Base-by-base conservation (phyloP, 2,797 vertebrate genomes). In the Salmo trutta region DNA sequence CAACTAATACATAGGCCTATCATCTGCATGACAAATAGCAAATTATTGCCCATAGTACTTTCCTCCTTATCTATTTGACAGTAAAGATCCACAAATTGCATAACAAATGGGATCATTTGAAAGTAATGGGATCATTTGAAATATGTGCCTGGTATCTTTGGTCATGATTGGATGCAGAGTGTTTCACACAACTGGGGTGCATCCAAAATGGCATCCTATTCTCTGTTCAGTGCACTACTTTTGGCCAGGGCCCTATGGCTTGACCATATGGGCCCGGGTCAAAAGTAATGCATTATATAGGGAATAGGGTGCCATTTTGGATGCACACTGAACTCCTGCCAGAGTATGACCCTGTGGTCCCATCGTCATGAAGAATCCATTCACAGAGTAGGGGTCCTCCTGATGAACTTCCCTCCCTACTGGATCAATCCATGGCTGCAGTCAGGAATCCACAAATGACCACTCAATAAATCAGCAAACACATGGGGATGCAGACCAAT, bases 371-470 rank as follows among this genome's bases (percentile, higher is more conserved):
- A 71, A 77, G 21, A 85, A 87, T 87, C 82, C 72, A 82, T 85
- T 80, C 51, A 77, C 21, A 77, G 79, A 83, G 85, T 77, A 74
- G 59, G 75, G 72, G 81, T 79, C 69, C 71, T 77, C 68, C 84
- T 79, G 77, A 91, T 88, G 81, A 87, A 91, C 83, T 86, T 81
- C 73, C 53, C 19, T 78, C 75, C 85, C 77, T 62, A 77, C 77
- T 59, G 53, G 77, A 89, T 91, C 89, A 86, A 90, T 90, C 86
- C 78, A 77, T 81, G 77, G 80, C 52, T 17, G 80, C 62, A 76
- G 75, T 75, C 83, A 76, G 78, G 76, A 84, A 85, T 85, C 75
- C 77, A 83, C 85, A 88, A 89, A 81, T 74, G 75, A 71, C 74
- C 73, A 86, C 76, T 82, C 36, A 82, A 82, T 79, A 78, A 77